These are phyloP conservation scores for Plectus sambesii DNA, from an alignment of 1,140 invertebrate species.

Conservation along the genomic window DNA sequence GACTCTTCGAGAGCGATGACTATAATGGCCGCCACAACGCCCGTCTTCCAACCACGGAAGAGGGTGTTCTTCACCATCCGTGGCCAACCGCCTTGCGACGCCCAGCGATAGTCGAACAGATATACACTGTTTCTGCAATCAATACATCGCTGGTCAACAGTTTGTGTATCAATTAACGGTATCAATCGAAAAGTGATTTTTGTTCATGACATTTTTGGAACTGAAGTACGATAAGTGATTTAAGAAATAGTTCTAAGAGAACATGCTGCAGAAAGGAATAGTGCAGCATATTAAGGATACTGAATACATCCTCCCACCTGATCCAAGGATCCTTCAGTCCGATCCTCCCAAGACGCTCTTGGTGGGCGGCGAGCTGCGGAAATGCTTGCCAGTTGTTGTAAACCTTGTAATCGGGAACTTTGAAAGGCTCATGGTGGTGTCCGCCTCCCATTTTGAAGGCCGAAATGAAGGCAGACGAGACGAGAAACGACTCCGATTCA, in stretches of 20 bases:
- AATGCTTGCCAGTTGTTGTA: slow-evolving; percentile 25
- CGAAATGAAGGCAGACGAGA: too few species aligned
- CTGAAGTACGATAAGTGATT: slow-evolving; percentile 1
- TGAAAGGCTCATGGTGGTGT: slow-evolving; percentile 28
- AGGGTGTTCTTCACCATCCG: slow-evolving; percentile 17
- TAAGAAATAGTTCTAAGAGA: slow-evolving; percentile 6
- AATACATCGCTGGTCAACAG: too few species aligned
- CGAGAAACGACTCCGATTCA: too few species aligned
- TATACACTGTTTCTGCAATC: too few species aligned
- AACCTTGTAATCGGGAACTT: slow-evolving; percentile 21
- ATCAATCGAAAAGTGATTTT: too few species aligned
- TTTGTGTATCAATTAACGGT: too few species aligned
- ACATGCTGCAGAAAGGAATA: slow-evolving; percentile 18
- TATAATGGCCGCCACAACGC: slow-evolving; percentile 18
- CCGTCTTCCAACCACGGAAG: slow-evolving; percentile 22
- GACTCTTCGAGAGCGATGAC: slow-evolving; percentile 22
- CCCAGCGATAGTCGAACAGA: too few species aligned
- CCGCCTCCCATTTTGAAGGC: too few species aligned
- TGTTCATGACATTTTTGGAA: too few species aligned
- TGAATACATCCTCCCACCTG: slow-evolving; percentile 24
- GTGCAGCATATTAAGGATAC: background rate
- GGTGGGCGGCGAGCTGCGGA: slow-evolving; percentile 20
- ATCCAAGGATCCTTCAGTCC: slow-evolving; percentile 30
- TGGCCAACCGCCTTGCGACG: slow-evolving; percentile 23
- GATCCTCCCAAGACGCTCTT: slow-evolving; percentile 21